phyloP scores from a whole-genome alignment of 1,140 invertebrate genomes.

The Drosophila santomea region DNA sequence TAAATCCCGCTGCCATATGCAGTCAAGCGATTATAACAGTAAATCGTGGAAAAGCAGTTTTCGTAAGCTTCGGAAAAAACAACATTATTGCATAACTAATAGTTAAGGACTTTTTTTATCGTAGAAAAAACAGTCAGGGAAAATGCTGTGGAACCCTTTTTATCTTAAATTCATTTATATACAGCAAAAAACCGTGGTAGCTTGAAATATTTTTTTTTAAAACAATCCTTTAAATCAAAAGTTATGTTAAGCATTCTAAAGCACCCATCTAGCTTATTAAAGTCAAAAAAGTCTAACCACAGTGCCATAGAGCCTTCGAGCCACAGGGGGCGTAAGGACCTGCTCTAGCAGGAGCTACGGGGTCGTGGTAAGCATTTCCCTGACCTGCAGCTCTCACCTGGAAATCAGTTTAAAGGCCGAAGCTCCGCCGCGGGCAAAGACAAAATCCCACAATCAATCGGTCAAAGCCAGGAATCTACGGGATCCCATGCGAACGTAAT shows the following conservation, averaged over 20 bases:
- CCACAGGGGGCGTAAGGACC: neutral
- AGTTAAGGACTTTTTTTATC: too few relatives aligned
- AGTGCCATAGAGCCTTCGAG: conserved; percentile 5
- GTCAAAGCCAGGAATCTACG: conserved; percentile 12
- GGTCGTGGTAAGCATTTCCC: conserved; percentile 10
- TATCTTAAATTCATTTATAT: too few relatives aligned
- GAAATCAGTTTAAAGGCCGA: conserved; percentile 18
- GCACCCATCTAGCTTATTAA: neutral
- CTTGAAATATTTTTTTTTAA: neutral
- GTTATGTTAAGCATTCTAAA: too few relatives aligned
- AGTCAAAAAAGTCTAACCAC: neutral
- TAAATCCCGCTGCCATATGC: conserved; percentile 2
- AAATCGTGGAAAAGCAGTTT: neutral
- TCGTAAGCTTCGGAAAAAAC: neutral
- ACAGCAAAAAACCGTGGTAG: too few relatives aligned
- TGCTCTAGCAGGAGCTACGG: neutral
- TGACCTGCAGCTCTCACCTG: conserved; percentile 3
- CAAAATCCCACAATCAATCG: conserved; percentile 29
- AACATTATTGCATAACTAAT: too few relatives aligned
- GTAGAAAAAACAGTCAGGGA: too few relatives aligned
- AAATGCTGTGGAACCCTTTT: too few relatives aligned
- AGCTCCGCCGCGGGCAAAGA: neutral
- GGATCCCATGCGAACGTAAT: conserved; percentile 18
- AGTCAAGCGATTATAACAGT: conserved; percentile 6
- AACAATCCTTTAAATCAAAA: neutral